phyloP scores from a whole-genome alignment of 2,797 vertebrate species.

The Oryzias sinensis region DNA sequence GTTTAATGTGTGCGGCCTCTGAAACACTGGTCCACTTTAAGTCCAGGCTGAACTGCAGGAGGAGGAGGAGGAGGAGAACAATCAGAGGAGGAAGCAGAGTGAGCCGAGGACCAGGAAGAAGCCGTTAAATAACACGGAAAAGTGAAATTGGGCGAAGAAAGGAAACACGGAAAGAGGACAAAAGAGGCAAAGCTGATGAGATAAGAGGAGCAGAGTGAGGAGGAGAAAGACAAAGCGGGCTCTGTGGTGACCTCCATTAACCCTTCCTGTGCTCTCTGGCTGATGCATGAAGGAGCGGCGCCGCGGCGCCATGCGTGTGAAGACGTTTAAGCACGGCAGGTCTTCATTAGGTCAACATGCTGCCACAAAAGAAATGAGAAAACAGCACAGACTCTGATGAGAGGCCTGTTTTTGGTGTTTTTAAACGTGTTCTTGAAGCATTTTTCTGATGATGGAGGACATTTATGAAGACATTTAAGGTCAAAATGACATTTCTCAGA shows the following conservation, averaged over 20 bases:
- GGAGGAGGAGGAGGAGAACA: constrained; percentile 8
- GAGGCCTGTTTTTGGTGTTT: too few relatives aligned
- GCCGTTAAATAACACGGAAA: not conserved
- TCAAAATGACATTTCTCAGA: too few relatives aligned
- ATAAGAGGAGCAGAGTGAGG: constrained; percentile 19
- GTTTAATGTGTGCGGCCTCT: constrained; percentile 32
- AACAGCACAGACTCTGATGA: too few relatives aligned
- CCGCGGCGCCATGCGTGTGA: not conserved
- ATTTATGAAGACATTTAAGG: too few relatives aligned
- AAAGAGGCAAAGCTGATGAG: constrained; percentile 16
- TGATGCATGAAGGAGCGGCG: constrained; percentile 18
- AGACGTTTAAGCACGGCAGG: constrained; percentile 18
- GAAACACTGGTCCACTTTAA: constrained; percentile 9
- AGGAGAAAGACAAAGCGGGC: constrained; percentile 26
- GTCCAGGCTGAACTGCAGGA: constrained; percentile 1
- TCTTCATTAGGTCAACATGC: constrained; percentile 16
- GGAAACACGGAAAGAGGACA: constrained; percentile 9
- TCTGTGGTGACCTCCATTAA: constrained; percentile 50
- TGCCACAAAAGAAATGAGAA: not conserved
- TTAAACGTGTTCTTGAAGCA: too few relatives aligned
- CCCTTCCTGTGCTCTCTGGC: constrained; percentile 11
- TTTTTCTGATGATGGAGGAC: too few relatives aligned
- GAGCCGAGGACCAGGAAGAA: not conserved
- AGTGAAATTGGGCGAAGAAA: constrained; percentile 8
- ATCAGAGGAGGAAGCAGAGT: constrained; percentile 4